Evolutionary conservation across 2,888 invertebrate species (phyloP).

Genomic region (Coecobrya sp.): DNA sequence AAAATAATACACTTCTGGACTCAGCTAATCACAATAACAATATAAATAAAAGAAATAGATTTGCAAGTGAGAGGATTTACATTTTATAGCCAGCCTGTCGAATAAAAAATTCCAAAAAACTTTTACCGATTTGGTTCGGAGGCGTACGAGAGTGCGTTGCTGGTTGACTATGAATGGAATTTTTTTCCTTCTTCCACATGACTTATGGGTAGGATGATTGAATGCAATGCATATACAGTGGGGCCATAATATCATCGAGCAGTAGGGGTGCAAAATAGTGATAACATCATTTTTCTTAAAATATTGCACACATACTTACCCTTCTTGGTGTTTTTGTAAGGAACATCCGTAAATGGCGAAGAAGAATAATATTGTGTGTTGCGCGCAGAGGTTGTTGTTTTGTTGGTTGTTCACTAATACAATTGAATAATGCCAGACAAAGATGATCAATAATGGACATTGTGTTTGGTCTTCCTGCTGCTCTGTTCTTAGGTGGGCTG

Average conservation of each 20-base stretch:
- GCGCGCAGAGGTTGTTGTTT: constrained; percentile 40
- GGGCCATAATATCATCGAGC: constrained; percentile 54
- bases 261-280: constrained; percentile 79
- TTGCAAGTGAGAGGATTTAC: constrained; percentile 20
- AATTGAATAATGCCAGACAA: constrained; percentile 65
- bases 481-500: constrained; percentile 77
- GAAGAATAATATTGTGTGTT: constrained; percentile 47
- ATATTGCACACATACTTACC: constrained; percentile 59
- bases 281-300: constrained; percentile 75
- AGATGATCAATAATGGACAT: constrained; percentile 73
- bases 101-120: constrained; percentile 12
- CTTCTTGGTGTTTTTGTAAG: constrained; percentile 64
- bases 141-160: constrained; percentile 15
- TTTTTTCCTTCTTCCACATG: constrained; percentile 30
- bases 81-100: background rate
- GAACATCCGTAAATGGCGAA: constrained; percentile 75
- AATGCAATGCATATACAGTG: constrained; percentile 49
- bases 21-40: background rate
- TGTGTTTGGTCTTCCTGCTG: constrained; percentile 80
- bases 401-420: constrained; percentile 42
- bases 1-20: constrained; percentile 1
- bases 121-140: constrained; percentile 60
- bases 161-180: constrained; percentile 41
- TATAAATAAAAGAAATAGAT: background rate
- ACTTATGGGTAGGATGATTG: constrained; percentile 55